These are phyloP conservation scores for Cataglyphis livida DNA, from an alignment of 2,888 invertebrate species.

Conservation along the genomic window DNA sequence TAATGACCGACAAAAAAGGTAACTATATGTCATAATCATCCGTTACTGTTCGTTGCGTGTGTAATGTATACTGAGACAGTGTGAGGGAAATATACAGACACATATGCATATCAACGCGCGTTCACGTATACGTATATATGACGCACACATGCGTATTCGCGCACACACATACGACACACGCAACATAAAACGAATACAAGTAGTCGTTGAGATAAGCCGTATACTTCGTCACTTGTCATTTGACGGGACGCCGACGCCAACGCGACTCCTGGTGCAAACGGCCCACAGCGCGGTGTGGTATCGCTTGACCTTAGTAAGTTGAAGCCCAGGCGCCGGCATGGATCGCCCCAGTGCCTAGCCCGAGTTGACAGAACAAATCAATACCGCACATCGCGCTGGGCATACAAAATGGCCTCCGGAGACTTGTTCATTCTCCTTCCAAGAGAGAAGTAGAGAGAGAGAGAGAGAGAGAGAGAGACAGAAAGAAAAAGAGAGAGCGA, in stretches of 20 bases:
- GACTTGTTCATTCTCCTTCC: conserved; percentile 38
- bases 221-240: conserved; percentile 78
- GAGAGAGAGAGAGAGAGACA: background rate
- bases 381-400: conserved; percentile 83
- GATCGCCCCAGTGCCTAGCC: conserved; percentile 72
- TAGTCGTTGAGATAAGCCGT: conserved; percentile 73
- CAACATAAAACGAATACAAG: conserved; percentile 13
- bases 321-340: conserved; percentile 45
- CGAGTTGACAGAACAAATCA: conserved; percentile 84
- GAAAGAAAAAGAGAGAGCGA: background rate
- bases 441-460: background rate
- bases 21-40: conserved; percentile 80
- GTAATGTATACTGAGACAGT: conserved; percentile 33
- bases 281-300: conserved; percentile 44
- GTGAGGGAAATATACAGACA: conserved; percentile 20
- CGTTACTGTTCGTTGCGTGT: conserved; percentile 58
- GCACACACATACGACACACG: conserved; percentile 9
- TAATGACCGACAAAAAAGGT: conserved; percentile 86
- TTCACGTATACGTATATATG: conserved; percentile 11
- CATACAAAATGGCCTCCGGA: conserved; percentile 85
- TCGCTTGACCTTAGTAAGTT: conserved; percentile 50
- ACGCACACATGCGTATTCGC: background rate
- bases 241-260: conserved; percentile 66
- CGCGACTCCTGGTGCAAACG: conserved; percentile 65
- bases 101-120: conserved; percentile 20